Evolutionary conservation across 2,113 vertebrate species (phyloP).

Genomic region (Taurulus bubalis): DNA sequence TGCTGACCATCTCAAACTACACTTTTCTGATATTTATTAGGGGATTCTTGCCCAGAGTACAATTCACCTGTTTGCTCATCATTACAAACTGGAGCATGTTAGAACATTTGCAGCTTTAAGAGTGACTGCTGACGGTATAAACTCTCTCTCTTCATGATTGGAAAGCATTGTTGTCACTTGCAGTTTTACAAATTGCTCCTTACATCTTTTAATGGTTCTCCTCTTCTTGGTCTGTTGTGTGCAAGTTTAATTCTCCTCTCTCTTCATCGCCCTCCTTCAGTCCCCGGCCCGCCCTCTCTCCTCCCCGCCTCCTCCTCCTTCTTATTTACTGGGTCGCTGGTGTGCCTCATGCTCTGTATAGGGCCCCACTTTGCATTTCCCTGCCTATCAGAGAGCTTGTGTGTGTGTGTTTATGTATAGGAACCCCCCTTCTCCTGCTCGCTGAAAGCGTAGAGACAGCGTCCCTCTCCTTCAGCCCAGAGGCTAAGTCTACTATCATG

Average conservation of each 20-base stretch:
- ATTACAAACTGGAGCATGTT: neutral
- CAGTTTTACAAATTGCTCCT: constrained; percentile 74
- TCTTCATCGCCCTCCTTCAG: constrained; percentile 64
- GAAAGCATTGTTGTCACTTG: constrained; percentile 57
- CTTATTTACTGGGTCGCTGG: constrained; percentile 78
- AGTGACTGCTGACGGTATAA: constrained; percentile 20
- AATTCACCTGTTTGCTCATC: constrained; percentile 11
- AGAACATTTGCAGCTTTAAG: constrained; percentile 29
- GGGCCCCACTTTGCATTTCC: constrained; percentile 81
- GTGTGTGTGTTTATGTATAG: constrained; percentile 77
- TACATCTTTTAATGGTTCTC: constrained; percentile 70
- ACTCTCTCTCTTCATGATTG: constrained; percentile 33
- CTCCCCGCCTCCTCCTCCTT: constrained; percentile 66
- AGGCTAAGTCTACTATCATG: constrained; percentile 88
- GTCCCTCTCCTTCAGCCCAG: constrained; percentile 82
- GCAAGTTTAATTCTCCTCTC: constrained; percentile 69
- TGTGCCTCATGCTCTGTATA: constrained; percentile 75
- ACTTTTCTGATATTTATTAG: neutral
- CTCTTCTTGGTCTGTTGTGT: constrained; percentile 68
- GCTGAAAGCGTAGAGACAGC: constrained; percentile 81
- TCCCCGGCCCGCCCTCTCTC: constrained; percentile 63
- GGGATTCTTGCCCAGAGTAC: neutral
- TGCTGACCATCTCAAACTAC: neutral
- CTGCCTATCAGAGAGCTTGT: constrained; percentile 65
- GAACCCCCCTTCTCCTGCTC: constrained; percentile 65